These are phyloP conservation scores for Oenanthe oenanthe DNA, from an alignment of 2,113 vertebrate genomes.

Conservation along the genomic window DNA sequence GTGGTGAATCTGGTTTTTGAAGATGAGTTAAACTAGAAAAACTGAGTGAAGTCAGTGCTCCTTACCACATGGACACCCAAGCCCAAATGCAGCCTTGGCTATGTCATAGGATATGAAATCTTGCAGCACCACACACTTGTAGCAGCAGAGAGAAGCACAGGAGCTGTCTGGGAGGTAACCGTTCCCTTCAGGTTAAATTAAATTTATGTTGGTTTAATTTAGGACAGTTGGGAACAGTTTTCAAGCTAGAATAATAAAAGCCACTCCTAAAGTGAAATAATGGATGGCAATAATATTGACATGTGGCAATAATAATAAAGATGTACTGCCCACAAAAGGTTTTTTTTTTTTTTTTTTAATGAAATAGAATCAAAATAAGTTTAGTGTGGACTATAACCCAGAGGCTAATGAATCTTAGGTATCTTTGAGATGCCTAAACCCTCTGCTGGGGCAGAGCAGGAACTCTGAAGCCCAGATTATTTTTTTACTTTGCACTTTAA, in stretches of 20 bases:
- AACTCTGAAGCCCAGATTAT: background rate
- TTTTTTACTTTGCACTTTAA: background rate
- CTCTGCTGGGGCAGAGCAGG: background rate
- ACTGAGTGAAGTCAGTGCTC: background rate
- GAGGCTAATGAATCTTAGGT: background rate
- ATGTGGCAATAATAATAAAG: background rate
- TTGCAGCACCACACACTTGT: background rate
- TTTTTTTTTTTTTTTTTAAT: background rate
- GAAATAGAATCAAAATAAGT: background rate
- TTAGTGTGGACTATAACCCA: background rate
- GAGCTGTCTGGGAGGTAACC: background rate
- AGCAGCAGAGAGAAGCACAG: background rate
- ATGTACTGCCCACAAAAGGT: background rate
- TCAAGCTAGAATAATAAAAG: slow-evolving; percentile 12
- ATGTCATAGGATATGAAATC: background rate
- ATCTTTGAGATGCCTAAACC: background rate
- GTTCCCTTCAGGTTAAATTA: background rate
- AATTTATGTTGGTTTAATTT: background rate
- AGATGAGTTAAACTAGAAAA: background rate
- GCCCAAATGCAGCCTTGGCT: background rate
- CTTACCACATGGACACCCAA: background rate
- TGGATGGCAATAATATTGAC: background rate
- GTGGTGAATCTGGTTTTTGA: background rate
- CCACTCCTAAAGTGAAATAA: background rate
- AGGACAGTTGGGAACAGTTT: background rate